Evolutionary conservation across 1,140 invertebrate genomes (phyloP), one percentile per base, ranked within the genome.

Genomic region (Rhynchophorus ferrugineus): DNA sequence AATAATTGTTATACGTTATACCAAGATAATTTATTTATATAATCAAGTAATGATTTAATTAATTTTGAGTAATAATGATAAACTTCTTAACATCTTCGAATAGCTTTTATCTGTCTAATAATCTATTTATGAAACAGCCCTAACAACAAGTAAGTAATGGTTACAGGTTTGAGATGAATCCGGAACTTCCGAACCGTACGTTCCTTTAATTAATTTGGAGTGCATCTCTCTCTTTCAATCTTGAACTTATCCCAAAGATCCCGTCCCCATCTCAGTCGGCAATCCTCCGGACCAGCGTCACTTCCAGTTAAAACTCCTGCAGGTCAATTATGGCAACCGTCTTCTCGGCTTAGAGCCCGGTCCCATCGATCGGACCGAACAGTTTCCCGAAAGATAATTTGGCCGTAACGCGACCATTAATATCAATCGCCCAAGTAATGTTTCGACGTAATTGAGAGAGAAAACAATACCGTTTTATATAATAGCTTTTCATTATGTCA

Each of bases 401-500:
- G 18, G 16, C 16, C 2, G 38, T 41, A 41, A 41, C 18, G 17
- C 6, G 17, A n/a, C 38, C 38, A 41, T 41, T 17, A 41, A 41
- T 41, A 41, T 41, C 38, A 21, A 41, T 41, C 38, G 18, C 38
- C 11, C 17, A 20, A 17, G 38, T 41, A 41, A 41, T 41, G 38
- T 41, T 41, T 41, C 18, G 2, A 18, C 19, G 17, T 19, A 41
- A 41, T 41, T 41, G 38, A 11, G 18, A 41, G 38, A 41, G 38
- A 41, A 42, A 19, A 2, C 38, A 41, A 41, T 41, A 41, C 16
- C 38, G 38, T 41, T 41, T 41, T 19, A 41, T 14, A 41, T 41
- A 41, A 41, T 41, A 41, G 38, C 38, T 41, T 41, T 17, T 41
- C 38, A 41, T 41, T 41, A 41, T 19, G 38, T 2, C 38, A 41